Percentiles rank a stretch among this genome's conserved stretches.
Conservation (phyloP, 2,888 invertebrate genomes). For the Mylabris sibirica region DNA sequence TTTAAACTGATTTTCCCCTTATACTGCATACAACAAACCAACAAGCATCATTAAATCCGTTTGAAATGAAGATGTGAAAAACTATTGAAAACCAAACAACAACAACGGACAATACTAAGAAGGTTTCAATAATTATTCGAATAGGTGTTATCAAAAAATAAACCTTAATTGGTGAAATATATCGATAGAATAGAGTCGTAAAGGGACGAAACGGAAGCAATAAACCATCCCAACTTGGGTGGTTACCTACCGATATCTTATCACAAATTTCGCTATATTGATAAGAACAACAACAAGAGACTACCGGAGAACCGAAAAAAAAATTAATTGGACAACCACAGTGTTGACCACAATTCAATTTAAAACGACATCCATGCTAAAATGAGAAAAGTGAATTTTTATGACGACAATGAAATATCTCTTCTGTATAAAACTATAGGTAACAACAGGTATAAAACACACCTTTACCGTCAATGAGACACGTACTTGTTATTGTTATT, state of each 20-base stretch:
- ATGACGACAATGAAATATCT: too few species aligned
- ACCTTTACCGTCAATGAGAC: neutral
- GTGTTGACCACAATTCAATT: neutral
- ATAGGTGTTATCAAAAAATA: neutral
- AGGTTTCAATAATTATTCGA: neutral
- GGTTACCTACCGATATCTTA: neutral
- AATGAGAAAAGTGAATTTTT: neutral
- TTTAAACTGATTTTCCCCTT: conserved; percentile 1
- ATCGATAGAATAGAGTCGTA: neutral
- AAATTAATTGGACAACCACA: neutral
- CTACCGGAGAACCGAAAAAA: neutral
- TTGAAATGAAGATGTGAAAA: neutral
- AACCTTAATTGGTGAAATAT: neutral
- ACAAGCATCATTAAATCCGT: neutral
- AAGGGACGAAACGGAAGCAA: conserved; percentile 1
- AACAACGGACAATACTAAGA: neutral
- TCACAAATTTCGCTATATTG: neutral
- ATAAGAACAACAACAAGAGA: neutral
- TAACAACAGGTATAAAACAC: neutral
- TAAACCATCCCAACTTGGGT: conserved; percentile 5
- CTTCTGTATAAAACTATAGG: too few species aligned
- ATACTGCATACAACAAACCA: neutral
- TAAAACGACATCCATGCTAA: too few species aligned
- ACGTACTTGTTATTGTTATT: conserved; percentile 1
- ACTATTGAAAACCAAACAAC: neutral